These are phyloP conservation scores for Nyctalus aviator DNA, from an alignment of 2,797 vertebrate genomes.

Conservation along the genomic window DNA sequence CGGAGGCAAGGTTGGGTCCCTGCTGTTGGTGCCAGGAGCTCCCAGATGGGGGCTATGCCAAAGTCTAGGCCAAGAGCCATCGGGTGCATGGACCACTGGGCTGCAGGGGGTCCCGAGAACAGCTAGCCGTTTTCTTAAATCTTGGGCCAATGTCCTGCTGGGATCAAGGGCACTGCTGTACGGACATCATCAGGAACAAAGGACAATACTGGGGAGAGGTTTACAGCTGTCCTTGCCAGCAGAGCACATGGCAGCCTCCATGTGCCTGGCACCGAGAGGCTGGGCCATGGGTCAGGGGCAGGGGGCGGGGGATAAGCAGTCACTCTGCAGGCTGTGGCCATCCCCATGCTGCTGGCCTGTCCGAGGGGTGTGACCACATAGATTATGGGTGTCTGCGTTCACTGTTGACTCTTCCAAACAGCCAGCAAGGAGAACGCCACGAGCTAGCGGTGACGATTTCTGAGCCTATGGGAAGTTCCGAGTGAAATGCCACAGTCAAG, in stretches of 20 bases:
- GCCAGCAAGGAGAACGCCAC: not conserved
- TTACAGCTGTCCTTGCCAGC: not conserved
- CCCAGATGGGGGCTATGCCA: not conserved
- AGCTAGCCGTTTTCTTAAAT: not conserved
- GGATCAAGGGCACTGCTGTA: not conserved
- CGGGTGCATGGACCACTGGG: not conserved
- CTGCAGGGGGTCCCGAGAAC: not conserved
- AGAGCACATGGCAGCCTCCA: constrained; percentile 21
- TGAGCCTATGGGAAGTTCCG: not conserved
- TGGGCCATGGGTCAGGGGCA: not conserved
- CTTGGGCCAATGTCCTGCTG: not conserved
- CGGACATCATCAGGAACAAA: constrained; percentile 52
- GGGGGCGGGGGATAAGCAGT: not conserved
- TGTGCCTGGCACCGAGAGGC: constrained; percentile 56
- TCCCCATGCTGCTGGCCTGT: not conserved
- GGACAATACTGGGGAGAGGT: constrained; percentile 26
- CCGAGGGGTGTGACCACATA: not conserved
- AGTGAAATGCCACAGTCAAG: not conserved
- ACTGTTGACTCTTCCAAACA: not conserved
- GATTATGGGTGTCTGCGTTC: not conserved
- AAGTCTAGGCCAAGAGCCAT: not conserved
- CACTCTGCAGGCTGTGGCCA: not conserved
- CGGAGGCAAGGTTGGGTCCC: not conserved
- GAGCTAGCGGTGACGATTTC: not conserved
- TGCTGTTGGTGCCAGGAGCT: not conserved